Base-by-base conservation (phyloP, 1,140 invertebrate genomes). In the Coboldia fuscipes region DNA sequence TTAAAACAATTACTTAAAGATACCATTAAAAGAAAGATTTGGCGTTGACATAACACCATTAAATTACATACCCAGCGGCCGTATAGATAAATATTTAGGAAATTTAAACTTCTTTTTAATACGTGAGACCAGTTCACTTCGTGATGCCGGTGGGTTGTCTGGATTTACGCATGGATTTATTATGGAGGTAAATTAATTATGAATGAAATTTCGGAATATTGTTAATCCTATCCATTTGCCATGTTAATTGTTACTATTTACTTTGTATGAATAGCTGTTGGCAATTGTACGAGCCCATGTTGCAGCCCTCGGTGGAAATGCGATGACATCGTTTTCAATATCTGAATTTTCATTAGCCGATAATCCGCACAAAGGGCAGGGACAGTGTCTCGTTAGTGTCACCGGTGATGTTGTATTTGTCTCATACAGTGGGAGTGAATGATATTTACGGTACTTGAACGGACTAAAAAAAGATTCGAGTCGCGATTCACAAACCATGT, bases 41-140 rank as follows among this genome's bases (percentile, higher is more conserved):
- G 78, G 77, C 1, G 75, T 90, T 6, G 82, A 88, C 42, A 72
- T 92, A 40, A 88, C 84, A 1, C 79, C 85, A 1, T 57, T 90
- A 21, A 75, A 75, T 28, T 77, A 74, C 44, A 61, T 92, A 38
- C 75, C 81, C 12, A 81, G 84, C 37, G 76, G 72, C 2, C 67
- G 66, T 36, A 80, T 85, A 35, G 72, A 83, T 35, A 68, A 75
- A 39, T 90, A 93, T 50, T 58, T 94, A 36, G 90, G 89, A 35
- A 88, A 93, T 54, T 62, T 94, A 33, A 89, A 93, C 48, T 89
- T 94, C 48, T 88, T 93, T 57, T 90, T 96, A 44, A 93, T 97
- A 39, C 61, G 90, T 34, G 90, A 97, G 61, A 86, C 80, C 37
- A 92, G 83, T 1, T 84, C 80, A 20, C 77, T 94, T 39, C 60